Evolutionary conservation across 37 sponge, comb jelly and placozoan genomes (phyloP).

Genomic region (Hexactinellida sp.): DNA sequence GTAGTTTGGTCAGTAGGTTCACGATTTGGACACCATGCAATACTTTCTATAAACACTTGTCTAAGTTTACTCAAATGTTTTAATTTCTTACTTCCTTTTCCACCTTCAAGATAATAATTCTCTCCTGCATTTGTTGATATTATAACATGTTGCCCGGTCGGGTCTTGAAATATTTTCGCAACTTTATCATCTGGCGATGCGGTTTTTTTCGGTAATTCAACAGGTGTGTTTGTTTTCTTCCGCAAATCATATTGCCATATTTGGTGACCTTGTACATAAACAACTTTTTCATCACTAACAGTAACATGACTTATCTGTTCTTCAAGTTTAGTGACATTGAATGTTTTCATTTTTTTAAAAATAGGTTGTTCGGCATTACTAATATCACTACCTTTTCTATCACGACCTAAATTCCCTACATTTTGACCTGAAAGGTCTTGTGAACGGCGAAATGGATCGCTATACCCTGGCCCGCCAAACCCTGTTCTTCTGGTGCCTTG

Average conservation of each 20-base stretch:
- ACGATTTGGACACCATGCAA: not conserved
- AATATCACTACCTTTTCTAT: not conserved
- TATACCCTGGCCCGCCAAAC: not conserved
- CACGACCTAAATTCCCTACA: not conserved
- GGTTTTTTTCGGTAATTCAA: not conserved
- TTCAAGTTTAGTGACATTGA: conserved; percentile 1
- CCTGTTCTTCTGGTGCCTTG: not conserved
- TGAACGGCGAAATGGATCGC: not conserved
- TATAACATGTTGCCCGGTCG: conserved; percentile 64
- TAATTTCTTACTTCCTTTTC: not conserved
- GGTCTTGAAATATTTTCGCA: conserved; percentile 78
- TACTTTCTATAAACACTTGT: not conserved
- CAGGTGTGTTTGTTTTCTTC: not conserved
- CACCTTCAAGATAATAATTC: conserved; percentile 43
- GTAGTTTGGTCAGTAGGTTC: conserved; percentile 56
- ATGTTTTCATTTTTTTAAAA: conserved; percentile 1
- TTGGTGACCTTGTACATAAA: conserved; percentile 4
- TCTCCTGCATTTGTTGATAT: conserved; percentile 55
- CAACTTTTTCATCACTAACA: conserved; percentile 11
- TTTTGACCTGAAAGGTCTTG: not conserved
- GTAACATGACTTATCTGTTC: not conserved
- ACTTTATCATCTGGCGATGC: conserved; percentile 47
- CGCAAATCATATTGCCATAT: conserved; percentile 13
- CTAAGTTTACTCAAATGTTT: conserved; percentile 3
- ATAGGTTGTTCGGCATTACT: not conserved